Evolutionary conservation across 1,140 invertebrate genomes (phyloP).

Genomic region (Grapholita molesta): DNA sequence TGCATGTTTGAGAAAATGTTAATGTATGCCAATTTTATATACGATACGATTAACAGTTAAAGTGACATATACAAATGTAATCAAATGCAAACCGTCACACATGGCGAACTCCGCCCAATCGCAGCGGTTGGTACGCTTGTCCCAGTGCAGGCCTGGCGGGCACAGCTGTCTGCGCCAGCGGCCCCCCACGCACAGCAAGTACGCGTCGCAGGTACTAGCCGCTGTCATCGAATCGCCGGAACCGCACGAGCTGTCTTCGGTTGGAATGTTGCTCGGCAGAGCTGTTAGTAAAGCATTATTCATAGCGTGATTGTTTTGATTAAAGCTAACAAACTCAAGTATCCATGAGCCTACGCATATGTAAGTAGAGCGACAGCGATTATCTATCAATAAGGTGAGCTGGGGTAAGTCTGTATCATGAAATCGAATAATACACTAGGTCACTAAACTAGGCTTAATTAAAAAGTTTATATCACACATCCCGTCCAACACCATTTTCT

Average conservation of each 20-base stretch:
- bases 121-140: constrained; percentile 81
- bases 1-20: too few species aligned
- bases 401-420: too few species aligned
- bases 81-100: constrained; percentile 76
- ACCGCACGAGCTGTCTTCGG: constrained; percentile 75
- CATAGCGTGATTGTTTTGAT: constrained; percentile 27
- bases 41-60: too few species aligned
- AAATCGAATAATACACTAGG: too few species aligned
- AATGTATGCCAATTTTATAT: too few species aligned
- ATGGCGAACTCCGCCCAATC: constrained; percentile 88
- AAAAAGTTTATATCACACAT: too few species aligned
- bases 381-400: too few species aligned
- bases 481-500: too few species aligned
- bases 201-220: constrained; percentile 84
- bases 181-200: constrained; percentile 85
- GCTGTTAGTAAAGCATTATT: constrained; percentile 21
- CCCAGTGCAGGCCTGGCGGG: constrained; percentile 89
- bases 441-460: too few species aligned
- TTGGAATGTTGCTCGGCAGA: constrained; percentile 22
- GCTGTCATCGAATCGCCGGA: constrained; percentile 82
- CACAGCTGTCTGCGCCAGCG: constrained; percentile 84
- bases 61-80: too few species aligned
- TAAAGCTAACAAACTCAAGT: neutral
- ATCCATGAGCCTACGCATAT: neutral
- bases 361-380: too few species aligned